A percentile compares a stretch with the other conserved stretches of the same genome.
Conservation (phyloP, 2,113 vertebrate genomes). For the Labeo catla region DNA sequence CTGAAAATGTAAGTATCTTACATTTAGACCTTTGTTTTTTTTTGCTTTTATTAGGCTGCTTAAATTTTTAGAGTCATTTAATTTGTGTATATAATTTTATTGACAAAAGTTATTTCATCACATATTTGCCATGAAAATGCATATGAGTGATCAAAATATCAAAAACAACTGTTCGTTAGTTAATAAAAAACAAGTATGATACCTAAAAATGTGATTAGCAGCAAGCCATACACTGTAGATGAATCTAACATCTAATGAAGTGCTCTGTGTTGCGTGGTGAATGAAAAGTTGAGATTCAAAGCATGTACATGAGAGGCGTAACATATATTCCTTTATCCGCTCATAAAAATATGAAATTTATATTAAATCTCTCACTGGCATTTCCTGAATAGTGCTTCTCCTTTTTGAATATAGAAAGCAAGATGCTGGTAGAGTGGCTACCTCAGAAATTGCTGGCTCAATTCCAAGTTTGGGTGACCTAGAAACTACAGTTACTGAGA, state of each 20-base stretch:
- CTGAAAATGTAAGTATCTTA: background rate
- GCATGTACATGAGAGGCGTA: background rate
- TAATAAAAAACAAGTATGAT: constrained; percentile 18
- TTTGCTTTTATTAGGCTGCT: background rate
- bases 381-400: background rate
- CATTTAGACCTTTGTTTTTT: background rate
- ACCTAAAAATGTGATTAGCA: constrained; percentile 38
- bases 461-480: background rate
- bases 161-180: constrained; percentile 21
- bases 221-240: constrained; percentile 44
- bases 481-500: background rate
- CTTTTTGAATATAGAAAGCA: background rate
- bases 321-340: constrained; percentile 5
- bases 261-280: background rate
- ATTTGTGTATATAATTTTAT: constrained; percentile 47
- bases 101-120: constrained; percentile 36
- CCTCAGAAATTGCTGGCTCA: background rate
- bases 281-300: background rate
- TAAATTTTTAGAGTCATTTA: background rate
- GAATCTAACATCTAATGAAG: constrained; percentile 38
- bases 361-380: background rate
- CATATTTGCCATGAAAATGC: constrained; percentile 40
- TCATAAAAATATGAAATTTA: background rate
- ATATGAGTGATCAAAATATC: constrained; percentile 19
- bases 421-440: background rate